Evolutionary conservation across 30 jellyfish, hydroid and myxozoan species (phyloP), one percentile per base, ranked within the genome.

Genomic region (Aurelia sp.): DNA sequence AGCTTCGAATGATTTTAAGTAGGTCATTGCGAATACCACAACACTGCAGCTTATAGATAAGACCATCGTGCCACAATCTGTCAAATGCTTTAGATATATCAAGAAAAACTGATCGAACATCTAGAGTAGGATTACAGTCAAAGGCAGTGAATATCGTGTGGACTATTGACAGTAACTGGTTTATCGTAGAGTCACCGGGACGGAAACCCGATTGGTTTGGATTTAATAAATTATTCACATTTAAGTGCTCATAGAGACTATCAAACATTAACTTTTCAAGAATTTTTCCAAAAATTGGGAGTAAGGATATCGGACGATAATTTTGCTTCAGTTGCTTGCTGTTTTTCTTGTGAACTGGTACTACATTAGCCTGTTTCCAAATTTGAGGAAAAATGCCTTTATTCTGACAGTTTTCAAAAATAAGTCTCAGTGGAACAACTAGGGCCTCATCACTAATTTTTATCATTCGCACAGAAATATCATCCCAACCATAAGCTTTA

Each of bases 21-120:
- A 74, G 31, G 19, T n/a, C 16, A 55, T 82, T 62, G 10, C 22
- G 35, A 30, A 77, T 40, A 12, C 88, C 84, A 62, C 69, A 80
- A 16, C 48, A 55, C 16, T 44, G 16, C 10, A 72, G 79, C 72
- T 72, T 83, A 70, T 74, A 67, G 23, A 48, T n/a, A 40, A 86
- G 89, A 52, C 78, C 96, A 31, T 86, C 85, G 35, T 86, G 96
- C 90, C 85, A 86, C 21, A 86, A 75, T 33, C 82, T 63, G 66
- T 86, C 96, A 62, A 74, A 74, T n/a, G 90, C 96, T 76, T 86
- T 86, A 12, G 96, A 76, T 11, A 74, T 51, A 57, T 76, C 90
- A 4, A 86, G 84, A 64, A 12, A 72, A 11, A 84, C 81, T 3
- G 80, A 47, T 27, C 85, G 55, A 53, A 70, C 75, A 44, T 77